Base-by-base conservation (phyloP, 2,797 vertebrate species). In the Brachymystax lenok region DNA sequence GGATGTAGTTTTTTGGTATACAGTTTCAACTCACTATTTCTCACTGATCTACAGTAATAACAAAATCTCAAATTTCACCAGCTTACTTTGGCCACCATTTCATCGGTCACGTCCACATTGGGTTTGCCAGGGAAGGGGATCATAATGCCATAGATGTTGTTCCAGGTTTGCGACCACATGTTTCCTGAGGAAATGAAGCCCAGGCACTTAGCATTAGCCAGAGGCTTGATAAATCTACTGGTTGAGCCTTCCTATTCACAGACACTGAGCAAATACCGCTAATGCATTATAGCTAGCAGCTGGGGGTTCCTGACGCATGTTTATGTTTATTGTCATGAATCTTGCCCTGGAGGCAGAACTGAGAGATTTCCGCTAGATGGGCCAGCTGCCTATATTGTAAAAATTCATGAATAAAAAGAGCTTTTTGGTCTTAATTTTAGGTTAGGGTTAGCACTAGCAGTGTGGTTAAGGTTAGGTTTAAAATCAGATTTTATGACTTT, bases 111-210 rank as follows among this genome's bases (percentile, higher is more conserved):
- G 52, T 99, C 98, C 0, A 99, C 78, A 79, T 95, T 98, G 78
- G 96, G 95, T 84, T 98, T 98, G 68, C 92, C 77, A 1, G 98
- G 97, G 88, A 95, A 99, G 72, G 98, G 98, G 74, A 97, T 91
- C 95, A 99, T 96, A 94, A 96, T 87, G 74, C 92, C 87, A 0
- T 98, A 99, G 87, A 99, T 92, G 82, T 97, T 99, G 86, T 97
- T 97, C 98, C 98, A 99, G 69, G 95, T 96, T 89, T 99, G 98
- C 72, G 97, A 94, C 98, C 98, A 99, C 98, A 99, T 99, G 84
- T 99, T 95, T 83, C 98, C 98, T 99, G 71, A 51, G 51, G 71
- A 30, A 19, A 33, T 30, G 27, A 52, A 12, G 51, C 16, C 56
- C 61, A 51, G 76, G 6, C 76, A 73, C 10, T 24, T 14, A 21